Percentiles rank a stretch among this genome's conserved stretches.
Evolutionary conservation across 2,797 vertebrate species (phyloP).

Genomic region (Psittacula echo): DNA sequence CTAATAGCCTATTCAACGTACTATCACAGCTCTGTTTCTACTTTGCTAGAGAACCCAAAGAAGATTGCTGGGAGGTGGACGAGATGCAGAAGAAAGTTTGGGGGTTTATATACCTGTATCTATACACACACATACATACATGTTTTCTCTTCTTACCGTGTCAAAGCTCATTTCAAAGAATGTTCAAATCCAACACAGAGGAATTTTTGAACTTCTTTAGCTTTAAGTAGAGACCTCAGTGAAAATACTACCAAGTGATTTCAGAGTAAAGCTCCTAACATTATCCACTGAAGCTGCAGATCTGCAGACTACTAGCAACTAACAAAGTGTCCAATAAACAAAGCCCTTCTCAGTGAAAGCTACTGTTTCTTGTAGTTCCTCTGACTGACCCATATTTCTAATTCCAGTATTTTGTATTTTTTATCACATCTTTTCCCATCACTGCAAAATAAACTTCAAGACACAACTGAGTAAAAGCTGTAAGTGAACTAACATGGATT

Average conservation of each 20-base stretch:
- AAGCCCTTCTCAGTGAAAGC: neutral
- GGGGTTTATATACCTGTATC: neutral
- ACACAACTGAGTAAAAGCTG: neutral
- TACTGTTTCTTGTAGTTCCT: neutral
- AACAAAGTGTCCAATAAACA: neutral
- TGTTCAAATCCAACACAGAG: neutral
- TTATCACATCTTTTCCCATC: neutral
- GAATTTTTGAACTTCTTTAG: neutral
- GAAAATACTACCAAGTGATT: neutral
- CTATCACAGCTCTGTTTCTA: neutral
- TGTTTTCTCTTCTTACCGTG: neutral
- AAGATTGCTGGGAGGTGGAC: neutral
- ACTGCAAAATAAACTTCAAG: conserved; percentile 19
- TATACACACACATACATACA: fast-evolving
- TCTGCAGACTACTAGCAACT: neutral
- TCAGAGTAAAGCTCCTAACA: neutral
- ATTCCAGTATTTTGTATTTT: neutral
- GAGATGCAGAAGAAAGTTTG: neutral
- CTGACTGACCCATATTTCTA: neutral
- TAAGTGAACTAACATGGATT: neutral
- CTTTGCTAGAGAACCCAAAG: neutral
- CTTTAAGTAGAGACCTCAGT: neutral
- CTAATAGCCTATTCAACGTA: neutral
- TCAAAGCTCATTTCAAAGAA: neutral
- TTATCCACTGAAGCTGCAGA: neutral